These are phyloP conservation scores for Listronotus oregonensis DNA, from an alignment of 1,140 invertebrate genomes.

Conservation along the genomic window DNA sequence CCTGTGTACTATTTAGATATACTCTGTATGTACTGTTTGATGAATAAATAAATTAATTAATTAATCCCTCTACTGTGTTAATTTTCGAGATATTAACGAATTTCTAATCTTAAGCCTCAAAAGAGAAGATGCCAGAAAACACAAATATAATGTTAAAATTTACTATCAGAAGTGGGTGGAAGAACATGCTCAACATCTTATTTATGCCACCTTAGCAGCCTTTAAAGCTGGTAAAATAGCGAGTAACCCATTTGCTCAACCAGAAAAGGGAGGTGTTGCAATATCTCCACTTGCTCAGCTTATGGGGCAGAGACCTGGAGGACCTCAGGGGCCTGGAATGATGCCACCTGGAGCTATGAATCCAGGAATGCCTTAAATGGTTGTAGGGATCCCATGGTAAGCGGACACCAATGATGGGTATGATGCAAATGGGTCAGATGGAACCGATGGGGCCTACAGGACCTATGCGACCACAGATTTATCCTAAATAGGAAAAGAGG, in stretches of 20 bases:
- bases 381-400: conserved; percentile 78
- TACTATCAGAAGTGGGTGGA: conserved; percentile 99
- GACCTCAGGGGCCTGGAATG: conserved; percentile 62
- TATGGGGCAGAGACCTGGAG: conserved; percentile 59
- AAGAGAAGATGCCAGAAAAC: conserved; percentile 84
- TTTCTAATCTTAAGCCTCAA: not conserved
- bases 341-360: conserved; percentile 68
- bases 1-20: too few species aligned
- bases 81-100: too few species aligned
- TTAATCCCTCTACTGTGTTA: too few species aligned
- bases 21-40: too few species aligned
- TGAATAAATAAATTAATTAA: too few species aligned
- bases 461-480: conserved; percentile 66
- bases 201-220: conserved; percentile 95
- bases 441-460: conserved; percentile 73
- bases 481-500: conserved; percentile 69
- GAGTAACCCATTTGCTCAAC: conserved; percentile 81
- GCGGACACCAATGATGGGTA: conserved; percentile 76
- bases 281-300: conserved; percentile 73
- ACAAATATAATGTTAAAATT: conserved; percentile 99
- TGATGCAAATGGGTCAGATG: conserved; percentile 68
- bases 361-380: conserved; percentile 74
- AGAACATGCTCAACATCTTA: conserved; percentile 97
- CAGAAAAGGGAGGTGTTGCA: conserved; percentile 60
- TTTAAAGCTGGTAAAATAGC: conserved; percentile 96